Evolutionary conservation across 1,140 invertebrate species (phyloP).

Genomic region (Conus betulinus): DNA sequence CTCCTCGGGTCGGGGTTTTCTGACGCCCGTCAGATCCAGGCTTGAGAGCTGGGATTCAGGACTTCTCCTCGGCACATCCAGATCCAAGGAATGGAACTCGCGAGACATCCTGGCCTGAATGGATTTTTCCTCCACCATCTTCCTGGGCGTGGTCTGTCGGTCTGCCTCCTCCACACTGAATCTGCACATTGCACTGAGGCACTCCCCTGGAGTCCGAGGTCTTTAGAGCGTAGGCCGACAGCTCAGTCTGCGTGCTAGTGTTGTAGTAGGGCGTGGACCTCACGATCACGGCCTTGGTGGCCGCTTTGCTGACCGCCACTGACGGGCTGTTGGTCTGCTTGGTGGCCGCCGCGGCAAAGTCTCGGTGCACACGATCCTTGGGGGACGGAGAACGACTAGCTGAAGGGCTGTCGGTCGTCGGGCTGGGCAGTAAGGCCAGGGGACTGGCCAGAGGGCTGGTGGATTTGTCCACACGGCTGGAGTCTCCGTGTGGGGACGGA

Average conservation of each 20-base stretch:
- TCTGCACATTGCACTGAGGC: constrained; percentile 40
- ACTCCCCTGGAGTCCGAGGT: constrained; percentile 31
- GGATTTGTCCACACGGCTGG: constrained; percentile 12
- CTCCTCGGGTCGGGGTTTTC: neutral
- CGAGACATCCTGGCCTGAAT: constrained; percentile 49
- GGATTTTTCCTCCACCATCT: constrained; percentile 46
- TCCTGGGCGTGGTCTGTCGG: constrained; percentile 32
- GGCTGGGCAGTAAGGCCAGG: neutral
- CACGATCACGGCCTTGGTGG: constrained; percentile 49
- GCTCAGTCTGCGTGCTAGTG: constrained; percentile 71
- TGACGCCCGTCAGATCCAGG: neutral
- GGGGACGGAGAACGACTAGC: neutral
- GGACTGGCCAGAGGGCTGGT: constrained; percentile 38
- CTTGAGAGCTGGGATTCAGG: neutral
- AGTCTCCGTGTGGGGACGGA: neutral
- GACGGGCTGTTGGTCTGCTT: neutral
- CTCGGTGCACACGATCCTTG: neutral
- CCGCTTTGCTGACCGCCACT: constrained; percentile 6
- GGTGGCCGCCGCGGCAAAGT: neutral
- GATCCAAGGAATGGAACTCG: constrained; percentile 40
- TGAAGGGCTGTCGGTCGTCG: neutral
- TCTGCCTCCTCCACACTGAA: constrained; percentile 43
- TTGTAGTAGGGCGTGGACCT: constrained; percentile 69
- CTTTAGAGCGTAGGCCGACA: constrained; percentile 45
- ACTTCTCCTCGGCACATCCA: neutral